Evolutionary conservation across 37 sponge, comb jelly and placozoan species (phyloP), one percentile per base, ranked within the genome.

Genomic region (Amphimedon queenslandica): DNA sequence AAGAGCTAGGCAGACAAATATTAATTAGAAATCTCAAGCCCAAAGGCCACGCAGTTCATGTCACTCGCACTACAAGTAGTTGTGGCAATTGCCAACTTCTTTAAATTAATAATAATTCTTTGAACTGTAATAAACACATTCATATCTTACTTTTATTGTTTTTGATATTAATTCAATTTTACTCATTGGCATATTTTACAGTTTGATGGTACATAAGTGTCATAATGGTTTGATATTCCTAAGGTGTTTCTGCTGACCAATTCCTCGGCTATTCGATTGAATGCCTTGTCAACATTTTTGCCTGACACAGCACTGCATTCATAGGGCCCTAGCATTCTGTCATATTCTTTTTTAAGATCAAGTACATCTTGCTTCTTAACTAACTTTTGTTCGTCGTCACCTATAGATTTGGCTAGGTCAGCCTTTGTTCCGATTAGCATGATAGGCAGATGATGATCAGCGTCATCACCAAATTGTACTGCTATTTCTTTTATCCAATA

Each of bases 1-100:
- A 56, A 18, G 32, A n/a, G 16, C 16, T 85, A 4, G 86, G 67
- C 20, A n/a, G 24, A 34, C 57, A 77, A 3, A 57, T 84, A 6
- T 8, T 66, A 5, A 42, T 47, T 29, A 66, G 37, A 5, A 56
- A 72, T 35, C 23, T 4, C 3, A 37, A 70, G 4, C 3, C 13
- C 21, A 39, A 39, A 70, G 3, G 42, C 23, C 23, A 4, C 29
- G 51, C 42, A 11, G 43, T 27, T 20, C 24, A 10, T n/a, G n/a
- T n/a, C n/a, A n/a, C n/a, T n/a, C n/a, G n/a, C n/a, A n/a, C n/a
- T n/a, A n/a, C n/a, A n/a, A n/a, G n/a, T n/a, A n/a, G n/a, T n/a
- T n/a, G n/a, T n/a, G n/a, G n/a, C n/a, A n/a, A n/a, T n/a, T n/a
- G n/a, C n/a, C n/a, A n/a, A n/a, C n/a, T n/a, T n/a, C n/a, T n/a